phyloP scores from a whole-genome alignment of 2,797 vertebrate genomes.

The Linurgus olivaceus region DNA sequence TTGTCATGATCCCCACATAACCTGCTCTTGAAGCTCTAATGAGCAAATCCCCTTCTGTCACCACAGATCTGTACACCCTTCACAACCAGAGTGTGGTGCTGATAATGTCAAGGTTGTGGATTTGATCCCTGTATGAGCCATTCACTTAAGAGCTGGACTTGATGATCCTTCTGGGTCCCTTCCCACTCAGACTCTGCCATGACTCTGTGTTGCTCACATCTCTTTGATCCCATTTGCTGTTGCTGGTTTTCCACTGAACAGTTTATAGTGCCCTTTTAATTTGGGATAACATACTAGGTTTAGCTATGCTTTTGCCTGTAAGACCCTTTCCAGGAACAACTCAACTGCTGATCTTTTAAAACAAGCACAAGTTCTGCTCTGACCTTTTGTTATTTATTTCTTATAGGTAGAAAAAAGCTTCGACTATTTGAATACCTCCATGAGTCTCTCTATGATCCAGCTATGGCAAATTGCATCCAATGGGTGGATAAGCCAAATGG shows the following conservation, averaged over 20 bases:
- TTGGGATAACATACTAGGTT: neutral
- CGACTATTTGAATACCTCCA: constrained; percentile 94
- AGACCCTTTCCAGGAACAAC: neutral
- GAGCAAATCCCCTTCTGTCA: neutral
- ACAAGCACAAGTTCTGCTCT: neutral
- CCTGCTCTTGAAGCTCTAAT: neutral
- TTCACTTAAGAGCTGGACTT: neutral
- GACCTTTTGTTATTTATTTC: neutral
- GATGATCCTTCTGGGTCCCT: neutral
- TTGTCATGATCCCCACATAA: neutral
- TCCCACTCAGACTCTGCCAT: rapidly evolving
- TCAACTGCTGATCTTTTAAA: neutral
- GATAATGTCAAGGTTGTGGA: neutral
- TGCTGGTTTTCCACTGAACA: neutral
- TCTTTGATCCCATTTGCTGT: neutral
- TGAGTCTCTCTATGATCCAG: constrained; percentile 87
- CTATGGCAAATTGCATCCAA: constrained; percentile 93
- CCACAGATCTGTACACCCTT: neutral
- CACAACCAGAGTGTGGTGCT: neutral
- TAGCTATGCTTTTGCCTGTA: neutral
- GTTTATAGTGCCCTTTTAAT: neutral
- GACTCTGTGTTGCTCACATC: neutral
- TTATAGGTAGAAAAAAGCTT: constrained; percentile 90
- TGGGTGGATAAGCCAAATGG: constrained; percentile 92
- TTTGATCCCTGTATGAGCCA: neutral